Percentiles rank a stretch among this genome's conserved stretches.
Evolutionary conservation across 2,888 invertebrate genomes (phyloP).

Genomic region (Leistus spinibarbis): DNA sequence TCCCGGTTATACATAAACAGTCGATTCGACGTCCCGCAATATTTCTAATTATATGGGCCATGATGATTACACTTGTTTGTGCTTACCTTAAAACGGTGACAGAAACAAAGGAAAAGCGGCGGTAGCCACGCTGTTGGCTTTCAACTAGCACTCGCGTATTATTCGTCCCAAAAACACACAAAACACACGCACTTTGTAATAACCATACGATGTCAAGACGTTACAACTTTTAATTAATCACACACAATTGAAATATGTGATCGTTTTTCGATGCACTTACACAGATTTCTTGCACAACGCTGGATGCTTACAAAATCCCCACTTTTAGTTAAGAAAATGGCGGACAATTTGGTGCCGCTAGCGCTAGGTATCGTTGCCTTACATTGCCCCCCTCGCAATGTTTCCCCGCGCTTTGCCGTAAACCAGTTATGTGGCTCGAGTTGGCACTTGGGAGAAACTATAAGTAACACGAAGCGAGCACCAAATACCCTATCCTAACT

Average conservation of each 20-base stretch:
- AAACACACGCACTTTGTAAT: conserved; percentile 52
- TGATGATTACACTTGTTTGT: conserved; percentile 39
- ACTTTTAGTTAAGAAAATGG: conserved; percentile 58
- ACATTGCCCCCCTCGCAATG: conserved; percentile 37
- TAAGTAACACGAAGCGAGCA: conserved; percentile 20
- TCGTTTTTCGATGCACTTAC: conserved; percentile 54
- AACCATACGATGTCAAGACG: conserved; percentile 47
- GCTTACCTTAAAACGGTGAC: conserved; percentile 56
- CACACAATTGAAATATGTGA: conserved; percentile 51
- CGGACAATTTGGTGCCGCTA: conserved; percentile 53
- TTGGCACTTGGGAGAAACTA: conserved; percentile 25
- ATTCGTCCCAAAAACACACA: conserved; percentile 52
- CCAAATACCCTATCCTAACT: neutral
- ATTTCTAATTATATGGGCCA: conserved; percentile 24
- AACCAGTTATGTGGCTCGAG: conserved; percentile 33
- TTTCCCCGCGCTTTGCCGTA: conserved; percentile 20
- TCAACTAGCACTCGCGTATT: conserved; percentile 51
- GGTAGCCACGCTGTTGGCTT: conserved; percentile 58
- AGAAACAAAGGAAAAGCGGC: conserved; percentile 59
- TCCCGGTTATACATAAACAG: neutral
- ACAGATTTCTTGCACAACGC: conserved; percentile 55
- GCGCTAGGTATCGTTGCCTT: conserved; percentile 49
- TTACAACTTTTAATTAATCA: conserved; percentile 46
- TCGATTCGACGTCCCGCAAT: neutral
- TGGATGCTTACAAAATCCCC: conserved; percentile 57